Conservation (phyloP, 2,797 vertebrate genomes). For the Tenualosa thibaudeaui region DNA sequence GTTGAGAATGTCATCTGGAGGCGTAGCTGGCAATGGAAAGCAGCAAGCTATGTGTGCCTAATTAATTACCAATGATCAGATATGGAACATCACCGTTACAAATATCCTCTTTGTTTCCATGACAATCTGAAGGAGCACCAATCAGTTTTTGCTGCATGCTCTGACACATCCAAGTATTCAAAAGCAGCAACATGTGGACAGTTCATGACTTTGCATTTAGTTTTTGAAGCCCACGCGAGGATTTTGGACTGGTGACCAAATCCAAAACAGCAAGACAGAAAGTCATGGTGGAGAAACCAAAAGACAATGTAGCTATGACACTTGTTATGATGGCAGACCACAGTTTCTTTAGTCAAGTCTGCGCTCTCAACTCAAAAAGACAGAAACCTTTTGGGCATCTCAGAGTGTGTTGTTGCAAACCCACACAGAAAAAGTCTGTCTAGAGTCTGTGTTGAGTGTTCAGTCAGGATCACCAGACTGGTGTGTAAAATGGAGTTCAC, state of each 20-base stretch:
- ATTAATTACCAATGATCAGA: constrained; percentile 49
- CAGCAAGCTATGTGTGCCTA: constrained; percentile 42
- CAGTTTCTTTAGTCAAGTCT: neutral
- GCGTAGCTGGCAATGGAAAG: constrained; percentile 19
- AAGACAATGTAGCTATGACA: neutral
- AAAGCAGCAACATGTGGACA: neutral
- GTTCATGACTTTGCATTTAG: neutral
- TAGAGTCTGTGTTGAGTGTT: neutral
- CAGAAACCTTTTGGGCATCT: neutral
- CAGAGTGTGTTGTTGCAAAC: neutral
- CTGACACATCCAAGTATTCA: neutral
- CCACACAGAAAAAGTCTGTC: too few species aligned
- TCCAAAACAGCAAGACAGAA: neutral
- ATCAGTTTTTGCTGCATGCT: neutral
- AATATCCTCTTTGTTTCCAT: constrained; percentile 53
- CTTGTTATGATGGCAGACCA: neutral
- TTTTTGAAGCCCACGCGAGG: neutral
- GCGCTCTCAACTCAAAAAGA: neutral
- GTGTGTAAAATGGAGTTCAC: neutral
- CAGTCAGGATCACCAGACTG: neutral
- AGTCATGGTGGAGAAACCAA: neutral
- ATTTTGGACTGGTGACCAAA: neutral
- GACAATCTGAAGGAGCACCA: constrained; percentile 46
- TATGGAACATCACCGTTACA: constrained; percentile 40
- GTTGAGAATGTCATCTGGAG: constrained; percentile 14